phyloP scores from a whole-genome alignment of 2,888 invertebrate species.

The Drosophila mulleri region DNA sequence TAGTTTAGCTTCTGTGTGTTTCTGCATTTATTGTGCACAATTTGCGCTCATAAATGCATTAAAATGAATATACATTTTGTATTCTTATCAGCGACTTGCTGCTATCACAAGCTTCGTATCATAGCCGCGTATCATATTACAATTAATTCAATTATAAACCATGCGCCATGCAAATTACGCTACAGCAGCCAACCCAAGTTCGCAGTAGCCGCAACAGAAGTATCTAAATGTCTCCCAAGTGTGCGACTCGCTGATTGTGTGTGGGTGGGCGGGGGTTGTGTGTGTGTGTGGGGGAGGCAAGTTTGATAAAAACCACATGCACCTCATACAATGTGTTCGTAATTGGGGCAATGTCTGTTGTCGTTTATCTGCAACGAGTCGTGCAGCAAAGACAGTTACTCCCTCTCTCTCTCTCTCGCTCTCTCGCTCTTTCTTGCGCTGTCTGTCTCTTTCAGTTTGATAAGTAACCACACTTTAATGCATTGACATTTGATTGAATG shows the following conservation, averaged over 20 bases:
- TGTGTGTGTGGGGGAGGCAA: conserved; percentile 1
- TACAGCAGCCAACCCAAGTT: conserved; percentile 18
- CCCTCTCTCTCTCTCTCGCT: conserved; percentile 1
- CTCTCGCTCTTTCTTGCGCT: conserved; percentile 10
- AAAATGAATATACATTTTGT: not conserved
- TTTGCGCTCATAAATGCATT: conserved; percentile 48
- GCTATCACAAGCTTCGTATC: conserved; percentile 36
- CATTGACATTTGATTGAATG: conserved; percentile 66
- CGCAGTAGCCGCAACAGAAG: conserved; percentile 31
- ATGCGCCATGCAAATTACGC: conserved; percentile 48
- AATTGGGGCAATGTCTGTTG: conserved; percentile 71
- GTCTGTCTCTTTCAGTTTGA: conserved; percentile 33
- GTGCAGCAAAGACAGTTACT: conserved; percentile 23
- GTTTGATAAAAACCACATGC: conserved; percentile 40
- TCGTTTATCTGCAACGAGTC: conserved; percentile 44
- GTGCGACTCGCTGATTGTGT: not conserved
- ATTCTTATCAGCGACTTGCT: conserved; percentile 39
- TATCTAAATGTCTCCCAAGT: conserved; percentile 27
- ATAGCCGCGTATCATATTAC: conserved; percentile 60
- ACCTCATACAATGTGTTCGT: conserved; percentile 34
- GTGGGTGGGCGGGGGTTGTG: not conserved
- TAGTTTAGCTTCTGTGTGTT: conserved; percentile 14
- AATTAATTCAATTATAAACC: conserved; percentile 74
- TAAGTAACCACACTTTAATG: conserved; percentile 45
- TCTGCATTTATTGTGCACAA: conserved; percentile 55